A percentile compares a stretch with the other conserved stretches of the same genome.
Conservation (phyloP, 2,797 vertebrate genomes). For the Taenioides sp. region DNA sequence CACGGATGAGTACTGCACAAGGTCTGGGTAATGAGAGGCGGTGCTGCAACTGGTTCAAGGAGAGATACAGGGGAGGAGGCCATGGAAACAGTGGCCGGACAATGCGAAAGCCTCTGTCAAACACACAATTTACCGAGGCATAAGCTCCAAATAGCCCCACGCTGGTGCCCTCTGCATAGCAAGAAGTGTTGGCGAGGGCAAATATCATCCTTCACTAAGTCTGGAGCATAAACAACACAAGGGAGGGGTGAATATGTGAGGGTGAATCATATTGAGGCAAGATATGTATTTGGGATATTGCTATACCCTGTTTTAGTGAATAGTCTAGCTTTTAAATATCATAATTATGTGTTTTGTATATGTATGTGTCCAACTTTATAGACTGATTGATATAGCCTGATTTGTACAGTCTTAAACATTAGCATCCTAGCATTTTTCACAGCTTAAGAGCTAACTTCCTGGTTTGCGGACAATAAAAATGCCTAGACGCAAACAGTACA, state of each 20-base stretch:
- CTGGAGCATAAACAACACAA: neutral
- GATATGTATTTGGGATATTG: neutral
- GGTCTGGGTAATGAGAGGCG: slow-evolving; percentile 58
- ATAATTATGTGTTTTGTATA: too few relatives aligned
- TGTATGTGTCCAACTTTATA: too few relatives aligned
- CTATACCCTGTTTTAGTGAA: neutral
- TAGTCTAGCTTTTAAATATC: too few relatives aligned
- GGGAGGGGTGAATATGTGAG: neutral
- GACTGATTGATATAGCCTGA: too few relatives aligned
- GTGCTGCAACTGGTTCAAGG: slow-evolving; percentile 63
- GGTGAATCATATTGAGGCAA: neutral
- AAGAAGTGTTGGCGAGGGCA: slow-evolving; percentile 37
- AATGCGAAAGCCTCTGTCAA: slow-evolving; percentile 67
- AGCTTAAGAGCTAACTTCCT: too few relatives aligned
- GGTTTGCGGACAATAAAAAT: too few relatives aligned
- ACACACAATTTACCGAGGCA: slow-evolving; percentile 67
- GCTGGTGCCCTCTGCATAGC: slow-evolving; percentile 34
- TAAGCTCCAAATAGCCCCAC: slow-evolving; percentile 58
- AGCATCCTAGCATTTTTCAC: too few relatives aligned
- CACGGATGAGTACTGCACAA: slow-evolving; percentile 47
- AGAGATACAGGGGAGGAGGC: slow-evolving; percentile 30
- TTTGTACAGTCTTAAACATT: too few relatives aligned
- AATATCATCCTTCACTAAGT: neutral
- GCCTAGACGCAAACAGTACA: too few relatives aligned
- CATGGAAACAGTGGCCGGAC: slow-evolving; percentile 42